Conservation (phyloP, 2,888 invertebrate species). For the Drosophila diplacantha region DNA sequence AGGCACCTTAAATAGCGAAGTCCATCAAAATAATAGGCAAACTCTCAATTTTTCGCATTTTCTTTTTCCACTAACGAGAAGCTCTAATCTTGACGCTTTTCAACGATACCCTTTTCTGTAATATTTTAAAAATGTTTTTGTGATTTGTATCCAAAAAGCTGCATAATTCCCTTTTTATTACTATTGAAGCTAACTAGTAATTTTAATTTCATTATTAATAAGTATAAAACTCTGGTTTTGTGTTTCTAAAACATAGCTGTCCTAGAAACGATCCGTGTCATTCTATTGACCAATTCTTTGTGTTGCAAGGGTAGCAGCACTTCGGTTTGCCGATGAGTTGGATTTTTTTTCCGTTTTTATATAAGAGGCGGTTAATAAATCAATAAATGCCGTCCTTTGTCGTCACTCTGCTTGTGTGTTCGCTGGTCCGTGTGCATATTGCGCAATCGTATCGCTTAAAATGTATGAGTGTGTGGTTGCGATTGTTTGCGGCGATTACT, state of each 20-base stretch:
- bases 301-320: background rate
- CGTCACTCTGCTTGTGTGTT: slow-evolving; percentile 48
- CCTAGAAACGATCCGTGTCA: background rate
- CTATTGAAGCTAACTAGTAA: background rate
- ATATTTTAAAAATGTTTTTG: background rate
- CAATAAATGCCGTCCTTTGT: slow-evolving; percentile 57
- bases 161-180: too few relatives aligned
- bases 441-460: slow-evolving; percentile 56
- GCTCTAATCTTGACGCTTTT: background rate
- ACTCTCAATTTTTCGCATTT: slow-evolving; percentile 11
- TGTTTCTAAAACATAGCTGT: background rate
- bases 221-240: too few relatives aligned
- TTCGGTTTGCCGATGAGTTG: background rate
- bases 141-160: background rate
- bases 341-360: slow-evolving; percentile 13
- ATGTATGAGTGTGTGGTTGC: slow-evolving; percentile 27
- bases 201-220: too few relatives aligned
- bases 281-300: background rate
- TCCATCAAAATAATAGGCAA: slow-evolving; percentile 12
- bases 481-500: slow-evolving; percentile 53
- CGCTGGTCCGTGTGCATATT: slow-evolving; percentile 67
- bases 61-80: background rate
- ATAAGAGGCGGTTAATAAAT: slow-evolving; percentile 54
- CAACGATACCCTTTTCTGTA: background rate
- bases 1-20: background rate